A percentile compares a stretch with the other conserved stretches of the same genome.
Evolutionary conservation across 2,888 invertebrate species (phyloP).

Genomic region (Subacronicta megacephala): DNA sequence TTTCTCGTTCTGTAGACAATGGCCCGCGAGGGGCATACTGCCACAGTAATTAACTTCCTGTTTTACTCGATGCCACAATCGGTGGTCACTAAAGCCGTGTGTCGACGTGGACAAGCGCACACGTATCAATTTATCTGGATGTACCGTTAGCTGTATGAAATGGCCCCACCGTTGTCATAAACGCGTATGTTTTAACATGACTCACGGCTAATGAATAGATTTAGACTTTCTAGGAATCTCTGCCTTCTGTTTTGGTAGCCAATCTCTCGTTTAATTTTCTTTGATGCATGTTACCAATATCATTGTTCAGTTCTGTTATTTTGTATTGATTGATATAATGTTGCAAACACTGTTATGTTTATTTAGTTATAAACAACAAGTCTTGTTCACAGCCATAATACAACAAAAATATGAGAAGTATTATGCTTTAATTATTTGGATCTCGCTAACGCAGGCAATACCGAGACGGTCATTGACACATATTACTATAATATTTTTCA

Average conservation of each 20-base stretch:
- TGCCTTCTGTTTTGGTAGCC: background rate
- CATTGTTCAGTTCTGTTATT: background rate
- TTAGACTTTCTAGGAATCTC: constrained; percentile 41
- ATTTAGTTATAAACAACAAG: background rate
- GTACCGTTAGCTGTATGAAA: constrained; percentile 49
- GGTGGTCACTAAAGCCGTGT: constrained; percentile 30
- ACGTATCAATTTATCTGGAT: constrained; percentile 51
- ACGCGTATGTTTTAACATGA: constrained; percentile 39
- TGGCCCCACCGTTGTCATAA: constrained; percentile 24
- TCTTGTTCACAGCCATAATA: background rate
- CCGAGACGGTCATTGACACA: constrained; percentile 69
- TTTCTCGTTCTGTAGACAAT: constrained; percentile 46
- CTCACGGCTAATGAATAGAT: constrained; percentile 40
- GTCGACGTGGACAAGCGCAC: constrained; percentile 35
- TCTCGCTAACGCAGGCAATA: constrained; percentile 49
- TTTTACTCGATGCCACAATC: constrained; percentile 52
- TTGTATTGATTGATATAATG: background rate
- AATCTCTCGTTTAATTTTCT: background rate
- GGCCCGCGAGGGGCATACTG: constrained; percentile 50
- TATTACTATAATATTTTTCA: constrained; percentile 58
- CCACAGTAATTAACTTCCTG: constrained; percentile 63
- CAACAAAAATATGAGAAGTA: background rate
- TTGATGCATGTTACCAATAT: background rate
- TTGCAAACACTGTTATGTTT: background rate
- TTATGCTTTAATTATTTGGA: constrained; percentile 6